A percentile compares a stretch with the other conserved stretches of the same genome.
These are phyloP conservation scores for Urosaurus nigricauda DNA, from an alignment of 2,797 vertebrate species.

Conservation along the genomic window DNA sequence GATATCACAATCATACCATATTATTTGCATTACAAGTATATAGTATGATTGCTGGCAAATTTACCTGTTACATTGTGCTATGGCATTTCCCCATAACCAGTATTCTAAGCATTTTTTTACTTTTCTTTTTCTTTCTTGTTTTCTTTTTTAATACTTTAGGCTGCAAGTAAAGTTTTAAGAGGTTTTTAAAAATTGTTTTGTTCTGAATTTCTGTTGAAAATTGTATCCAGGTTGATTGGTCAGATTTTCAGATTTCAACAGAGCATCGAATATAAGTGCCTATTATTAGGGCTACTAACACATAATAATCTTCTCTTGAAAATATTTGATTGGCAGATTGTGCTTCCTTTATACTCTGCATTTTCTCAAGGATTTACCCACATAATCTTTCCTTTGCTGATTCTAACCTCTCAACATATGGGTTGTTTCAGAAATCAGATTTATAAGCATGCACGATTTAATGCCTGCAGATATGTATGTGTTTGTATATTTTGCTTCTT, in stretches of 20 bases:
- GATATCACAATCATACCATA: background rate
- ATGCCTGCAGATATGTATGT: conserved; percentile 1
- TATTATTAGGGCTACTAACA: conserved; percentile 5
- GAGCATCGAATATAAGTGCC: conserved; percentile 16
- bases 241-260: conserved; percentile 18
- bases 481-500: conserved; percentile 11
- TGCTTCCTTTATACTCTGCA: background rate
- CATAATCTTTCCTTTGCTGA: background rate
- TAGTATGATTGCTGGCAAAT: background rate
- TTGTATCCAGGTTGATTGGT: conserved; percentile 22
- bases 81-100: background rate
- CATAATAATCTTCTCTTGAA: conserved; percentile 16
- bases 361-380: conserved; percentile 23
- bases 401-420: background rate
- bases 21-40: background rate
- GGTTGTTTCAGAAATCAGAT: conserved; percentile 38
- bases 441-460: conserved; percentile 12
- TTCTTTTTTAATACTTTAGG: background rate
- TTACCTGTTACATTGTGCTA: background rate
- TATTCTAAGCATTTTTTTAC: background rate
- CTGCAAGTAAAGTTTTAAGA: background rate
- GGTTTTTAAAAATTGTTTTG: background rate
- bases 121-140: background rate
- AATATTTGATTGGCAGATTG: conserved; percentile 4
- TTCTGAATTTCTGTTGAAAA: conserved; percentile 20